phyloP scores from a whole-genome alignment of 2,113 vertebrate genomes.

The Sylvia atricapilla region DNA sequence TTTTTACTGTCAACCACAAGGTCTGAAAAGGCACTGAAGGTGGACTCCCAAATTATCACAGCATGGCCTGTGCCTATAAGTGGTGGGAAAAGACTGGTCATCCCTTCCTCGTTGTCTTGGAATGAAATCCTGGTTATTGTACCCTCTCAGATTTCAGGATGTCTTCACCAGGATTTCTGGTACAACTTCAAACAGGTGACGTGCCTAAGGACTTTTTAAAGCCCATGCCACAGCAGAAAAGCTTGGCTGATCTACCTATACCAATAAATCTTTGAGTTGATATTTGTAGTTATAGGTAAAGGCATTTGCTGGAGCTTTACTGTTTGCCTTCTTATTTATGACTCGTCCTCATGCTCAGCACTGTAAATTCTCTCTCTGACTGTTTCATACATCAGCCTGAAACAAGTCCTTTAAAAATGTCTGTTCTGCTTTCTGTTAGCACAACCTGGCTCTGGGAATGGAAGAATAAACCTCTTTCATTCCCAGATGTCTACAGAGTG shows the following conservation, averaged over 20 bases:
- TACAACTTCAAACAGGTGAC: background rate
- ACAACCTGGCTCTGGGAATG: background rate
- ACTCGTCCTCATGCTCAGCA: background rate
- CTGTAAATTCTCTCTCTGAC: background rate
- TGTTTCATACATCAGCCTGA: background rate
- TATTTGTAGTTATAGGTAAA: background rate
- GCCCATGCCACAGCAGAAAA: background rate
- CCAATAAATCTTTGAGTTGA: background rate
- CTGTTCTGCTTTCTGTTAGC: background rate
- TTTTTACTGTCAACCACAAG: background rate
- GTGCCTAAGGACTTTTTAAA: background rate
- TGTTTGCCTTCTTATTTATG: conserved; percentile 4
- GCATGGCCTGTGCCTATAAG: background rate
- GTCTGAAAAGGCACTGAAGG: background rate
- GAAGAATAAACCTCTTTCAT: background rate
- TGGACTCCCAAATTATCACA: background rate
- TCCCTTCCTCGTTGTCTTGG: background rate
- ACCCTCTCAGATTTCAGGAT: background rate
- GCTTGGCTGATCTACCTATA: background rate
- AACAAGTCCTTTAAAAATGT: background rate
- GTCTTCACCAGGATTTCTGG: background rate
- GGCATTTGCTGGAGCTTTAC: background rate
- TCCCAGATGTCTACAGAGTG: background rate
- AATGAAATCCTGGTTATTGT: background rate
- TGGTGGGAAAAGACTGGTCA: background rate